Percentiles rank a stretch among this genome's conserved stretches.
phyloP scores from a whole-genome alignment of 2,797 vertebrate species.

The Clarias platycephalus region DNA sequence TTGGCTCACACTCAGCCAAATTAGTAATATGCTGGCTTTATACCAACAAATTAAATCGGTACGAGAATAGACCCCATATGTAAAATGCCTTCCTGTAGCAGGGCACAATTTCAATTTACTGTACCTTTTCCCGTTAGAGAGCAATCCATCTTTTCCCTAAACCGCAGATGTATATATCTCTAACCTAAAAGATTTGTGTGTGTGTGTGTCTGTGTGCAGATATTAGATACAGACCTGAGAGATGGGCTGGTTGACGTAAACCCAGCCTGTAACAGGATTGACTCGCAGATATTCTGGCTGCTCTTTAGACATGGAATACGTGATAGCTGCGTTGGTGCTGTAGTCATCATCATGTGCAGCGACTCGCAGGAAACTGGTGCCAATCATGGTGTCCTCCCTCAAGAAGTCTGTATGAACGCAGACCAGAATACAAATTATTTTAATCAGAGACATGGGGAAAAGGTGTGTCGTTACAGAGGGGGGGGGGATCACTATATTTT shows the following conservation, averaged over 20 bases:
- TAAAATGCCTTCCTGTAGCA: constrained; percentile 8
- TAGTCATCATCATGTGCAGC: constrained; percentile 86
- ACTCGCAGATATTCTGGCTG: constrained; percentile 83
- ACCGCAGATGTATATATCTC: constrained; percentile 6
- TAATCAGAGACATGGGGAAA: constrained; percentile 12
- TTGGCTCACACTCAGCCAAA: constrained; percentile 1
- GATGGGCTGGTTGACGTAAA: constrained; percentile 85
- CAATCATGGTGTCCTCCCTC: constrained; percentile 83
- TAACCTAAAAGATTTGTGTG: background rate
- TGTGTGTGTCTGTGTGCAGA: constrained; percentile 19
- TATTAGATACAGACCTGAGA: constrained; percentile 76
- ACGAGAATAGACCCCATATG: constrained; percentile 8
- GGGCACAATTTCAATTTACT: background rate
- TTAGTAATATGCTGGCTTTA: constrained; percentile 3
- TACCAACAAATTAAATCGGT: constrained; percentile 10
- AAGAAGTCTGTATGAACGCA: constrained; percentile 78
- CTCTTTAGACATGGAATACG: constrained; percentile 79
- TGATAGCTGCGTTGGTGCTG: constrained; percentile 80
- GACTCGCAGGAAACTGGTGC: constrained; percentile 85
- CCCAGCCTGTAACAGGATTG: constrained; percentile 85
- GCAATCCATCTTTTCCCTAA: constrained; percentile 25
- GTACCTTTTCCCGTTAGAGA: constrained; percentile 8
- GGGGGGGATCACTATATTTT: background rate
- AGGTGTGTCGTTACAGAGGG: background rate
- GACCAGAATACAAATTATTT: constrained; percentile 24